These are phyloP conservation scores for Drosophila birchii DNA, from an alignment of 2,888 invertebrate species.

Conservation along the genomic window DNA sequence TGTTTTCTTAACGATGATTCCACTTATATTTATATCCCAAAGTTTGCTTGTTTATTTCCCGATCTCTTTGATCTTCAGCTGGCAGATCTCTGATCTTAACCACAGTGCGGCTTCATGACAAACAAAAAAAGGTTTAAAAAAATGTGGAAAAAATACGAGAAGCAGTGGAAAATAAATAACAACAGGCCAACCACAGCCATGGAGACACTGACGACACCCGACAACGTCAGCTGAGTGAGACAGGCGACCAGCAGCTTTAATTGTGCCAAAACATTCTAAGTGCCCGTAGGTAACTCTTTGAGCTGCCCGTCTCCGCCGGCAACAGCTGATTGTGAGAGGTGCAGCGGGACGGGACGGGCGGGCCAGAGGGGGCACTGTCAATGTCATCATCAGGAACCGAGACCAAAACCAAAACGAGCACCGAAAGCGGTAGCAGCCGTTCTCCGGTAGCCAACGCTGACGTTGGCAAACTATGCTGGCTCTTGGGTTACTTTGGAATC, in stretches of 20 bases:
- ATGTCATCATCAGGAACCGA: slow-evolving; percentile 48
- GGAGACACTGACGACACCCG: slow-evolving; percentile 45
- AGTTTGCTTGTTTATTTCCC: background rate
- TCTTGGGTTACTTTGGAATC: slow-evolving; percentile 68
- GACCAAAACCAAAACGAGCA: slow-evolving; percentile 1
- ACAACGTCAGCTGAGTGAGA: slow-evolving; percentile 50
- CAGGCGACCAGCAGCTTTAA: slow-evolving; percentile 66
- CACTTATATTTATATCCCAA: background rate
- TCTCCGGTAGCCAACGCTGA: slow-evolving; percentile 50
- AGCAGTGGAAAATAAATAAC: slow-evolving; percentile 25
- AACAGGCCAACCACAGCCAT: slow-evolving; percentile 36
- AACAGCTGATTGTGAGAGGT: slow-evolving; percentile 69
- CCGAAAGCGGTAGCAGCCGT: slow-evolving; percentile 23
- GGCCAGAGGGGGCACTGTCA: slow-evolving; percentile 30
- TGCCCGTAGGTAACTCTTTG: slow-evolving; percentile 73
- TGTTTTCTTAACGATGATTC: no score
- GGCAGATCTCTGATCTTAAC: slow-evolving; percentile 2
- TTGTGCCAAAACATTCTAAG: slow-evolving; percentile 74
- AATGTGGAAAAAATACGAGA: slow-evolving; percentile 1
- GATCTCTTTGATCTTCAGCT: slow-evolving; percentile 9
- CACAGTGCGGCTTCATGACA: slow-evolving; percentile 31
- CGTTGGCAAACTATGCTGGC: slow-evolving; percentile 70
- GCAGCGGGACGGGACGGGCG: background rate
- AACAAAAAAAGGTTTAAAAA: background rate
- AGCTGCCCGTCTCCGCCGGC: slow-evolving; percentile 51